phyloP scores from a whole-genome alignment of 2,797 vertebrate genomes.

The Hydrolagus colliei region DNA sequence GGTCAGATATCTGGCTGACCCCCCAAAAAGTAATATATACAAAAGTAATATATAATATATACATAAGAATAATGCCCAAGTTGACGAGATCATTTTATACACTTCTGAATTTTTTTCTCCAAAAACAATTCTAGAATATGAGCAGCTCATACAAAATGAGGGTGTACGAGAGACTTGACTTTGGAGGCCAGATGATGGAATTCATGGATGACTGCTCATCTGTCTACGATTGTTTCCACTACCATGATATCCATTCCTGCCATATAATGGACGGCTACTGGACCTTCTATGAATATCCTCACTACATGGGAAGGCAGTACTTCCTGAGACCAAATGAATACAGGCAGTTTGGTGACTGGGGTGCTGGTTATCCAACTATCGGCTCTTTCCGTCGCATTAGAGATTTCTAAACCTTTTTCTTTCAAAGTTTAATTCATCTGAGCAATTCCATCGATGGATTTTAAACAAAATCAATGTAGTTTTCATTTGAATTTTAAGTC shows the following conservation, averaged over 20 bases:
- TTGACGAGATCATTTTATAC: too few species aligned
- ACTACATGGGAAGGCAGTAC: conserved; percentile 7
- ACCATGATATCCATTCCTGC: conserved; percentile 7
- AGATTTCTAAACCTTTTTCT: background rate
- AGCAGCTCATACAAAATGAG: background rate
- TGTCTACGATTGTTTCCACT: conserved; percentile 4
- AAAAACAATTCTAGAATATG: too few species aligned
- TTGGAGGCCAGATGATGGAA: conserved; percentile 24
- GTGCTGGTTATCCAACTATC: background rate
- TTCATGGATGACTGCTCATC: conserved; percentile 18
- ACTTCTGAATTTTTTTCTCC: too few species aligned
- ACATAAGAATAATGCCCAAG: too few species aligned
- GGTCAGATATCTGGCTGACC: too few species aligned
- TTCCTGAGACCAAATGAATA: conserved; percentile 15
- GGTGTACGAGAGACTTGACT: conserved; percentile 3
- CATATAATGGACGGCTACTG: conserved; percentile 21
- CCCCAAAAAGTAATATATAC: too few species aligned
- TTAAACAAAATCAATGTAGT: too few species aligned
- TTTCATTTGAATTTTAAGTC: too few species aligned
- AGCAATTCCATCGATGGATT: too few species aligned
- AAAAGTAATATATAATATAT: too few species aligned
- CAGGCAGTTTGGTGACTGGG: conserved; percentile 6
- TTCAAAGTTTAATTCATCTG: too few species aligned
- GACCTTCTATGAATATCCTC: conserved; percentile 8
- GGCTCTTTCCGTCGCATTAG: background rate